Evolutionary conservation across 2,888 invertebrate genomes (phyloP).

Genomic region (Pteria penguin): DNA sequence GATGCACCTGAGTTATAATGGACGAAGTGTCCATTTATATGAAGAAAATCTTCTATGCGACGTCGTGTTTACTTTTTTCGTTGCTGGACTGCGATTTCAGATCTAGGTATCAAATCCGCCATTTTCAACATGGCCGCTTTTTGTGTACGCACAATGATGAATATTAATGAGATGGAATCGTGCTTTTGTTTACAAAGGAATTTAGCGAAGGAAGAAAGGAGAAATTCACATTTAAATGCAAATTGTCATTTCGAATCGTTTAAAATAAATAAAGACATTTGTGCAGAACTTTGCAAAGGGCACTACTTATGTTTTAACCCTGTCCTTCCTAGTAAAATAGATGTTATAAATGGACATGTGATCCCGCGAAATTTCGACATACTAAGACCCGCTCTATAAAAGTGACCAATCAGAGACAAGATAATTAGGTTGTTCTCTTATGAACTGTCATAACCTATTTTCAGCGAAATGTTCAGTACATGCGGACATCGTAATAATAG

Average conservation of each 20-base stretch:
- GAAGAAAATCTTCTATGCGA: conserved; percentile 53
- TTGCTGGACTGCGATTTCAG: conserved; percentile 27
- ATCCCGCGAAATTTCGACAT: neutral
- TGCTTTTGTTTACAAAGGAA: neutral
- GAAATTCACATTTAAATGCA: too few species aligned
- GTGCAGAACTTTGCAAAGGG: neutral
- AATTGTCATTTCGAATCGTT: too few species aligned
- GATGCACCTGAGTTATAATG: conserved; percentile 98
- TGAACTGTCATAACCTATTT: too few species aligned
- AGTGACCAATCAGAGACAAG: neutral
- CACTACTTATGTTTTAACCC: neutral
- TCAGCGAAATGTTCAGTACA: too few species aligned
- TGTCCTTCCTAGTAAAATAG: too few species aligned
- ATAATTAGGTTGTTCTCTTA: too few species aligned
- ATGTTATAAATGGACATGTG: neutral
- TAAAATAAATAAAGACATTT: too few species aligned
- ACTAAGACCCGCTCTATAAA: neutral
- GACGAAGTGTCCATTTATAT: conserved; percentile 93
- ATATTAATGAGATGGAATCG: conserved; percentile 32
- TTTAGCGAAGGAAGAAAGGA: too few species aligned
- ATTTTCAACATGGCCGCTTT: conserved; percentile 39
- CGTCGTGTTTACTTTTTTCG: conserved; percentile 58
- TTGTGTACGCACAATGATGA: conserved; percentile 42
- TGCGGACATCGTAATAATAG: too few species aligned
- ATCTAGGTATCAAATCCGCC: conserved; percentile 36